A percentile compares a stretch with the other conserved stretches of the same genome.
These are phyloP conservation scores for Heptranchias perlo DNA, from an alignment of 2,113 vertebrate species.

Conservation along the genomic window DNA sequence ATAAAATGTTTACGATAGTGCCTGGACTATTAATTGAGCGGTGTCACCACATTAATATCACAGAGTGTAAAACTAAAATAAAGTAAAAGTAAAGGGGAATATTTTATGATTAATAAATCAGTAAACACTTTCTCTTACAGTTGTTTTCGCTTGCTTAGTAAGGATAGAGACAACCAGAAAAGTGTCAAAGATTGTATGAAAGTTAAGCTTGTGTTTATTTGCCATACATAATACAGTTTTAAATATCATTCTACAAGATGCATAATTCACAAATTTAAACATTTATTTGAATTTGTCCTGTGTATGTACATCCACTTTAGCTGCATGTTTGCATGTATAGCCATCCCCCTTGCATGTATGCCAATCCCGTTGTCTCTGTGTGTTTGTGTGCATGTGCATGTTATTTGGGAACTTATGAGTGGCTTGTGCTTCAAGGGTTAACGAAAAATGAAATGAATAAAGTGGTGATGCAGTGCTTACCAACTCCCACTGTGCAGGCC, in stretches of 20 bases:
- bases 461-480: constrained; percentile 54
- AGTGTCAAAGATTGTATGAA: not conserved
- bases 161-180: not conserved
- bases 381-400: not conserved
- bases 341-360: not conserved
- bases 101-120: not conserved
- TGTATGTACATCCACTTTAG: not conserved
- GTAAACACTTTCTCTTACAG: not conserved
- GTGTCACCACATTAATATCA: not conserved
- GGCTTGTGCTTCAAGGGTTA: constrained; percentile 42
- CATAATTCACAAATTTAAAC: not conserved
- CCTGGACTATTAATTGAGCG: not conserved
- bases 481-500: constrained; percentile 52
- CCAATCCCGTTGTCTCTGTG: not conserved
- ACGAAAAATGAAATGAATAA: constrained; percentile 50
- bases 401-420: constrained; percentile 6
- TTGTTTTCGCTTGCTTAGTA: not conserved
- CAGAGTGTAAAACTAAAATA: not conserved
- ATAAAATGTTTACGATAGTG: not conserved
- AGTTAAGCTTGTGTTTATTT: not conserved
- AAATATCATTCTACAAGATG: not conserved
- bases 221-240: not conserved
- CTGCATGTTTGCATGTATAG: not conserved
- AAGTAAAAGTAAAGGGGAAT: not conserved
- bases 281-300: not conserved